These are phyloP conservation scores for Pitangus sulphuratus DNA, from an alignment of 2,797 vertebrate genomes.

Conservation along the genomic window DNA sequence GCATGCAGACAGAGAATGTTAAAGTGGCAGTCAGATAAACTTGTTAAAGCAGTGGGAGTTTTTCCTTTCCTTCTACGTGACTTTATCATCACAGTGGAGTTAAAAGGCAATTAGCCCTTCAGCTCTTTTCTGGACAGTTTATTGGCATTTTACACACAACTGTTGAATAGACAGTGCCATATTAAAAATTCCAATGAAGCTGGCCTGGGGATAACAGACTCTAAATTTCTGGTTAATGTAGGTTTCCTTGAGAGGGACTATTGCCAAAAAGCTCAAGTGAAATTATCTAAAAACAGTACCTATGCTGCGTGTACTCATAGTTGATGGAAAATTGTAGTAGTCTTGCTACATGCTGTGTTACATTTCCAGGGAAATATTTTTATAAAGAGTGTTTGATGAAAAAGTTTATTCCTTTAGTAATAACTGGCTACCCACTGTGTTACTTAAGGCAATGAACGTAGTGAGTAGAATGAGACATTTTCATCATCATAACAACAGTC, in stretches of 20 bases:
- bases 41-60: constrained; percentile 83
- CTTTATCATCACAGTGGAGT: constrained; percentile 80
- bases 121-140: constrained; percentile 79
- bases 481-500: constrained; percentile 40
- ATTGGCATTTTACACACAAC: constrained; percentile 80
- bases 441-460: constrained; percentile 45
- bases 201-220: constrained; percentile 72
- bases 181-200: constrained; percentile 79
- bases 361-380: constrained; percentile 77
- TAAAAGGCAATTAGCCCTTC: constrained; percentile 82
- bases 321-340: constrained; percentile 74
- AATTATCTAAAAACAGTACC: constrained; percentile 71
- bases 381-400: constrained; percentile 73
- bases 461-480: neutral
- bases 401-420: constrained; percentile 73
- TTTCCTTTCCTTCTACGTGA: constrained; percentile 76
- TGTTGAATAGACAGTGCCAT: constrained; percentile 77
- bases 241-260: constrained; percentile 56
- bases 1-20: constrained; percentile 79
- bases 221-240: constrained; percentile 64
- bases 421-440: constrained; percentile 68
- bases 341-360: constrained; percentile 72
- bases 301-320: constrained; percentile 61
- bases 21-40: constrained; percentile 80
- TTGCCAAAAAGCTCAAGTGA: constrained; percentile 66